Evolutionary conservation across 2,113 vertebrate genomes (phyloP).

Genomic region (Tinamus guttatus): DNA sequence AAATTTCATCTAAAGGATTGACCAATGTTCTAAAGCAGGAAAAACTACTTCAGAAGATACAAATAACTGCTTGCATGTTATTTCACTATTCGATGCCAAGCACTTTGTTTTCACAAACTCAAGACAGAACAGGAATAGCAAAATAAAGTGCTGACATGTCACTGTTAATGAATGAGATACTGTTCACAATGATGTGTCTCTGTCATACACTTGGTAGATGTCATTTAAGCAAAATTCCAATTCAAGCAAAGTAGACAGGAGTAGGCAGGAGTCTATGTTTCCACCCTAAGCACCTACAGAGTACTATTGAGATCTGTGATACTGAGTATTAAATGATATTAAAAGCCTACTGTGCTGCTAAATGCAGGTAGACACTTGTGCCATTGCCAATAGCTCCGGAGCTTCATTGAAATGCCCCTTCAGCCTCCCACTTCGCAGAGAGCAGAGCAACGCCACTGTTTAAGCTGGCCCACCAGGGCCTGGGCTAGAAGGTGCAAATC

Average conservation of each 20-base stretch:
- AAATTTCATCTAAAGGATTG: not conserved
- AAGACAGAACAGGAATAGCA: not conserved
- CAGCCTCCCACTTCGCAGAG: not conserved
- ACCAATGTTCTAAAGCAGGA: not conserved
- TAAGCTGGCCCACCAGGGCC: not conserved
- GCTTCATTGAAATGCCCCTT: not conserved
- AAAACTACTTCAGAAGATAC: not conserved
- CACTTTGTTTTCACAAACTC: not conserved
- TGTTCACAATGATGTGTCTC: not conserved
- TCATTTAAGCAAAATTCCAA: not conserved
- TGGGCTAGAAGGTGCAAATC: fast-evolving
- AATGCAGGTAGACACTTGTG: not conserved
- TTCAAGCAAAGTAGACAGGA: too few relatives aligned
- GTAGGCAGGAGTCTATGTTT: too few relatives aligned
- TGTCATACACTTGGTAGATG: not conserved
- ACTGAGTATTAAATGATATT: not conserved
- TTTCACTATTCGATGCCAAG: not conserved
- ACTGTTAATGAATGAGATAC: not conserved
- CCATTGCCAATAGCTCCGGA: not conserved
- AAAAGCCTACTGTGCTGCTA: not conserved
- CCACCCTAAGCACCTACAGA: not conserved
- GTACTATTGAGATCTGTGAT: not conserved
- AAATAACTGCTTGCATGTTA: not conserved
- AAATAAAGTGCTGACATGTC: not conserved
- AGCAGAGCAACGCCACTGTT: not conserved